Percentiles rank a stretch among this genome's conserved stretches.
These are phyloP conservation scores for Dicycla oo DNA, from an alignment of 2,888 invertebrate species.

Conservation along the genomic window DNA sequence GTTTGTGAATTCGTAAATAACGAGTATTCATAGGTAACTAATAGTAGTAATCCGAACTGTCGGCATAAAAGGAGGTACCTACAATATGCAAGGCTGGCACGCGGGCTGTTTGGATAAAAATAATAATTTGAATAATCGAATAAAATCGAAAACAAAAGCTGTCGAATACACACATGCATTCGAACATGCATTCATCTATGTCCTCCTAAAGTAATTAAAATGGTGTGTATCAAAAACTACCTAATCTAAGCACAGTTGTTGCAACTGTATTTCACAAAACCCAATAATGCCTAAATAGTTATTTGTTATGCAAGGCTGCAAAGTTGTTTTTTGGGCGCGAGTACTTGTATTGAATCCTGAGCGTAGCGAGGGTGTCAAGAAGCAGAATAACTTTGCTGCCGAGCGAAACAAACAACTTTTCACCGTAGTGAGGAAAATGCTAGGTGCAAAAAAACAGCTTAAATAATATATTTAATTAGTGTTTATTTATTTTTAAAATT, in stretches of 20 bases:
- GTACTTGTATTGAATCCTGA: no score
- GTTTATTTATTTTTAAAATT: no score
- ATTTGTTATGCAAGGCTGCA: no score
- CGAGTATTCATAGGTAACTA: conserved; percentile 65
- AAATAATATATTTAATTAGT: no score
- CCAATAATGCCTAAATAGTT: background rate
- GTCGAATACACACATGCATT: background rate
- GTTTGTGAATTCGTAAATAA: conserved; percentile 60
- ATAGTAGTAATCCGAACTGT: conserved; percentile 49
- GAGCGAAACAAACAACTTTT: no score
- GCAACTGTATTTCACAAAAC: background rate
- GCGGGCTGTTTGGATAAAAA: conserved; percentile 13
- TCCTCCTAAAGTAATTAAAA: background rate
- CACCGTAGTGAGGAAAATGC: no score
- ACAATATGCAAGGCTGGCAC: conserved; percentile 69
- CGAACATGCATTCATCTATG: background rate
- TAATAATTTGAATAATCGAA: conserved; percentile 15
- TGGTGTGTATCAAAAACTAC: background rate
- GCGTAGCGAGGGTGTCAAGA: no score
- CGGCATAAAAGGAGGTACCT: conserved; percentile 66
- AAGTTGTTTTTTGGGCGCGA: no score
- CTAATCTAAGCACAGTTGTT: background rate
- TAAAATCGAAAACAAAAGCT: background rate
- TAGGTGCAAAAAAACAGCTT: no score
- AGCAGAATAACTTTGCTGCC: no score